These are phyloP conservation scores for Galeopsomyia nigrocyanea DNA, from an alignment of 2,888 invertebrate genomes.

Conservation along the genomic window DNA sequence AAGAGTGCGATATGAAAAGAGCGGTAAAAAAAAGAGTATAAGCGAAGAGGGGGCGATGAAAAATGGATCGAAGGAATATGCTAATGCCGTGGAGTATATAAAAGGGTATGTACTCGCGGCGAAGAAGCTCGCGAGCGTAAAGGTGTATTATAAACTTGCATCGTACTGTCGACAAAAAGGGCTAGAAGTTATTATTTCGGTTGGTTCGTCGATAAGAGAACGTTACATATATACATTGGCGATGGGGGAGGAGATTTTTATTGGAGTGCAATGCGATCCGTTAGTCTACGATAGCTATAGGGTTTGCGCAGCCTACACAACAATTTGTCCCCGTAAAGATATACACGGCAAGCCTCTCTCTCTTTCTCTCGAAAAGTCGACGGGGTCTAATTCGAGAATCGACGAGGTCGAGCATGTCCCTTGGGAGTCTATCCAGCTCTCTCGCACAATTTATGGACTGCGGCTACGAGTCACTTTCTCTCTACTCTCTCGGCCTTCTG, in stretches of 20 bases:
- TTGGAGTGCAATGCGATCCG: not conserved
- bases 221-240: too few species aligned
- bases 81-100: constrained; percentile 12
- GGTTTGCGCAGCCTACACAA: too few species aligned
- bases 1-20: not conserved
- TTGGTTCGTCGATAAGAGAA: too few species aligned
- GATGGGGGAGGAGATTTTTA: constrained; percentile 12
- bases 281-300: too few species aligned
- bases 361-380: not conserved
- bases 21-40: not conserved
- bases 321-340: too few species aligned
- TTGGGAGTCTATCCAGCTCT: not conserved
- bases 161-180: too few species aligned
- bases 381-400: constrained; percentile 31
- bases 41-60: constrained; percentile 1
- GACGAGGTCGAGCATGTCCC: constrained; percentile 15
- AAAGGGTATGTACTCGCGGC: too few species aligned
- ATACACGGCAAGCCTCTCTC: too few species aligned
- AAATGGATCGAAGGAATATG: constrained; percentile 44
- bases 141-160: constrained; percentile 16
- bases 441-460: too few species aligned
- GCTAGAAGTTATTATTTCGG: too few species aligned
- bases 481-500: too few species aligned
- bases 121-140: not conserved
- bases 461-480: too few species aligned